These are phyloP conservation scores for Cottoperca gobio DNA, from an alignment of 2,797 vertebrate species.

Conservation along the genomic window DNA sequence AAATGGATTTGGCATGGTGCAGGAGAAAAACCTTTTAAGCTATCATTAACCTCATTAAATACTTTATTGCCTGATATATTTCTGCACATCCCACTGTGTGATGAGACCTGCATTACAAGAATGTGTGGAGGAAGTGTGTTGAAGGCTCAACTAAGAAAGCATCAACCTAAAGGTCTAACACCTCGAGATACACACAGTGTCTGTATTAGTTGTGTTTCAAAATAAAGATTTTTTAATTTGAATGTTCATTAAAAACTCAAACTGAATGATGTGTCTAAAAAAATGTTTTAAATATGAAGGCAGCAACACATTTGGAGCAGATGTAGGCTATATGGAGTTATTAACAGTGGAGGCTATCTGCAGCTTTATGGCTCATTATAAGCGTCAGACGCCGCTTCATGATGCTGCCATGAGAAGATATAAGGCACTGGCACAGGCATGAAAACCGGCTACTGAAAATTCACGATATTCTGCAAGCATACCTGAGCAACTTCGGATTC, in stretches of 20 bases:
- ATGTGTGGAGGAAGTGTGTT: too few relatives aligned
- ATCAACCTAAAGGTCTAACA: not conserved
- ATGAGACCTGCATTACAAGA: not conserved
- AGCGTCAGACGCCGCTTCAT: not conserved
- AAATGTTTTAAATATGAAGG: not conserved
- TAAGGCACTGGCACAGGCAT: conserved; percentile 11
- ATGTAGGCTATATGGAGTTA: too few relatives aligned
- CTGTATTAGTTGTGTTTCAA: not conserved
- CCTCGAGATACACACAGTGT: not conserved
- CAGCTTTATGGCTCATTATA: not conserved
- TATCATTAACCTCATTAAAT: not conserved
- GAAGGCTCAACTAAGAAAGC: not conserved
- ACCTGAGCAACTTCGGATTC: conserved; percentile 58
- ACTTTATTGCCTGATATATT: not conserved
- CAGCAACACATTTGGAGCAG: not conserved
- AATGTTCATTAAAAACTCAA: not conserved
- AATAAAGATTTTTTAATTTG: not conserved
- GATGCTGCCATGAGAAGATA: not conserved
- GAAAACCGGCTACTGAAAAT: not conserved
- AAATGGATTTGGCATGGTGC: not conserved
- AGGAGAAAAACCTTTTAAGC: not conserved
- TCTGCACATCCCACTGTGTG: not conserved
- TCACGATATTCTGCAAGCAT: not conserved
- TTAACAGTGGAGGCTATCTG: not conserved
- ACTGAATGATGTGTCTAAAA: not conserved